Conservation (phyloP, 1,140 invertebrate species). For the Ptiloglossa arizonensis region DNA sequence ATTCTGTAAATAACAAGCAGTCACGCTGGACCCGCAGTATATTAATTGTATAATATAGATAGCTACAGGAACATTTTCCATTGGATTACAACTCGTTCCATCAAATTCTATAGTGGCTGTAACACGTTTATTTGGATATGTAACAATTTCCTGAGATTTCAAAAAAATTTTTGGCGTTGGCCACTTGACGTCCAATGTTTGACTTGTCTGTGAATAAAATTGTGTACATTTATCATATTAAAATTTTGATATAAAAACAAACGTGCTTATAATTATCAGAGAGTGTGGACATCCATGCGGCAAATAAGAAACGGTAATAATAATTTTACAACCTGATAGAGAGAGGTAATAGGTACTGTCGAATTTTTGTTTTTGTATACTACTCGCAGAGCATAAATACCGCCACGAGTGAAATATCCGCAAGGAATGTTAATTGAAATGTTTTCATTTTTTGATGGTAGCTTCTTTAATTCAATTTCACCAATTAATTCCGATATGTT, state of each 20-base stretch:
- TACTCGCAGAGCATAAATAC: conserved; percentile 80
- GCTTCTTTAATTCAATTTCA: conserved; percentile 70
- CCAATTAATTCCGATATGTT: conserved; percentile 77
- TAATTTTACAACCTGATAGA: conserved; percentile 48
- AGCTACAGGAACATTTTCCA: conserved; percentile 81
- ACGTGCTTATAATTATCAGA: too few species aligned
- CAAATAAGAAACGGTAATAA: neutral
- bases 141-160: conserved; percentile 87
- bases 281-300: too few species aligned
- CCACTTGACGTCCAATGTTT: conserved; percentile 89
- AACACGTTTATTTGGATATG: conserved; percentile 89
- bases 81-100: conserved; percentile 84
- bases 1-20: conserved; percentile 78
- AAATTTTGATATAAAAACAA: neutral
- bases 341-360: conserved; percentile 73
- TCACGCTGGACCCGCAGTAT: conserved; percentile 85
- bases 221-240: neutral
- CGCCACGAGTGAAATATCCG: conserved; percentile 86
- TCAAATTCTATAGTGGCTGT: conserved; percentile 88
- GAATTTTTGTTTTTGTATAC: conserved; percentile 78
- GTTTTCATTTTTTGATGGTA: conserved; percentile 68
- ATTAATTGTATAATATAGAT: conserved; percentile 86
- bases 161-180: conserved; percentile 87
- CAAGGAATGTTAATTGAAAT: conserved; percentile 85
- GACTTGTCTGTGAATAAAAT: conserved; percentile 77